Evolutionary conservation across 2,888 invertebrate genomes (phyloP), one percentile per base, ranked within the genome.

Genomic region (Cyclophora albipunctata): DNA sequence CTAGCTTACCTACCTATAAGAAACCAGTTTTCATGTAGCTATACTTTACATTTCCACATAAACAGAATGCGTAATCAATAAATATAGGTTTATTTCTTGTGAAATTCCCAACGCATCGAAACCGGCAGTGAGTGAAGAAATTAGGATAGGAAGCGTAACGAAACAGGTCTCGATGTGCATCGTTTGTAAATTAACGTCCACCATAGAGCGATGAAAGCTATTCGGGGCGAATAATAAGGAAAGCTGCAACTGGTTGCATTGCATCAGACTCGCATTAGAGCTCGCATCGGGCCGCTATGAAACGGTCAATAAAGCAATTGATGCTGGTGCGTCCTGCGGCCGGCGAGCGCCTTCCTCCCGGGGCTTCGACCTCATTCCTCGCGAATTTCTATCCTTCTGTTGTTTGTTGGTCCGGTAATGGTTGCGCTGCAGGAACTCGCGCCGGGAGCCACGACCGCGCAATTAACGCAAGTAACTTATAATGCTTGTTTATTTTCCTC

Each of bases 181-280:
- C 54, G 45, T 54, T 56, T 51, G 49, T 45, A 49, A 7, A 43
- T 50, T 46, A 52, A 46, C 42, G 48, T 37, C 42, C 37, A 43
- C 33, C 42, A 41, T 20, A 20, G 45, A 44, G 42, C 51, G 48
- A 47, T 49, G 51, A 45, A 51, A 50, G 45, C 53, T 49, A 58
- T 59, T 59, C 47, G 52, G 58, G 54, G 45, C 56, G 52, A 35
- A 53, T 53, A 56, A 56, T 62, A 55, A 58, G 55, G 54, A 57
- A 62, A 51, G 53, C 48, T 48, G 51, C 45, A 47, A 46, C 46
- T 48, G 47, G 49, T 54, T 57, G 50, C 59, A 50, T 53, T 55
- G 6, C 4, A 6, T 37, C 47, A 5, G 37, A 5, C 5, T 4
- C 7, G 47, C 3, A 43, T 47, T 37, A 37, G 6, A 33, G 46